These are phyloP conservation scores for Papilio demoleus DNA, from an alignment of 2,888 invertebrate species.

Conservation along the genomic window DNA sequence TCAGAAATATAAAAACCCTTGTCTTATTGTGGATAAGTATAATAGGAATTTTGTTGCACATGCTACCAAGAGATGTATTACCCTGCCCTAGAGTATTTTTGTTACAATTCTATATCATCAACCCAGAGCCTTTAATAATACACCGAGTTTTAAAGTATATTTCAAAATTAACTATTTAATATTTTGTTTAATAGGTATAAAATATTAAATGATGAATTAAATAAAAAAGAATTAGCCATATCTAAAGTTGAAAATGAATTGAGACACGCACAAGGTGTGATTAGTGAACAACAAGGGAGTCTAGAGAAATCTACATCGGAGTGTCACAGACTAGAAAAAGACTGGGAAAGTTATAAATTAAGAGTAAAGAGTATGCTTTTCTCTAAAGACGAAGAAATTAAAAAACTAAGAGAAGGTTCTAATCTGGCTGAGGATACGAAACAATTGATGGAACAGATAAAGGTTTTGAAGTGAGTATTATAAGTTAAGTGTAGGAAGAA, in stretches of 20 bases:
- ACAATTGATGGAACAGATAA: constrained; percentile 64
- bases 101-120: too few relatives aligned
- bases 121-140: too few relatives aligned
- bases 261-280: constrained; percentile 65
- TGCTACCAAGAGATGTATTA: too few relatives aligned
- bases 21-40: too few relatives aligned
- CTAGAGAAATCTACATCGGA: constrained; percentile 64
- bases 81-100: too few relatives aligned
- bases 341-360: constrained; percentile 75
- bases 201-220: constrained; percentile 53
- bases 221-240: constrained; percentile 52
- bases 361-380: constrained; percentile 73
- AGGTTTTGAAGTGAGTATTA: constrained; percentile 65
- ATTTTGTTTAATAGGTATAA: constrained; percentile 61
- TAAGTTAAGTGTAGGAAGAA: too few relatives aligned
- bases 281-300: constrained; percentile 60
- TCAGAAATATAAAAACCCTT: too few relatives aligned
- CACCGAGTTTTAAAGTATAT: too few relatives aligned
- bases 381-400: constrained; percentile 71
- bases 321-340: constrained; percentile 67
- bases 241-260: constrained; percentile 68
- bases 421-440: constrained; percentile 66
- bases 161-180: too few relatives aligned
- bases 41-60: too few relatives aligned
- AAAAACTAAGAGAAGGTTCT: constrained; percentile 61